Evolutionary conservation across 2,888 invertebrate genomes (phyloP), one percentile per base, ranked within the genome.

Genomic region (Chesias legatella): DNA sequence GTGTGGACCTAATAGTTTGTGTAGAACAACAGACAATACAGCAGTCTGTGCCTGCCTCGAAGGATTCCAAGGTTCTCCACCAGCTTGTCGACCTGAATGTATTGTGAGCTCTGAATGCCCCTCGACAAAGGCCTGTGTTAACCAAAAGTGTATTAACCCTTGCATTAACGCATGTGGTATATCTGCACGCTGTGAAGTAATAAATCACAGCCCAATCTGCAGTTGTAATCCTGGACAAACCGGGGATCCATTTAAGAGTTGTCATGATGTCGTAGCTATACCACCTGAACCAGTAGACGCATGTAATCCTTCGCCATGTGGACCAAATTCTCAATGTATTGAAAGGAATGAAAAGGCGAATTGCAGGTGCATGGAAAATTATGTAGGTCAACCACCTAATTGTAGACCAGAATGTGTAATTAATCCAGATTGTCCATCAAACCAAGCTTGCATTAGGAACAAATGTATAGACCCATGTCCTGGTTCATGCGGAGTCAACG

Each of bases 201-300:
- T 95, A 21, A 94, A 94, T 69, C 96, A 96, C 67, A 95, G 95
- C 68, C 96, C 96, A 7, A 93, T 95, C 43, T 96, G 96, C 68
- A 94, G 92, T 53, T 96, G 96, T 66, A 93, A 93, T 39, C 77
- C 90, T 10, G 93, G 92, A 10, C 92, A 93, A 73, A 91, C 92
- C 11, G 95, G 95, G 24, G 94, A 95, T 91, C 94, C 95, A 34
- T 94, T 95, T 79, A 91, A 92, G 67, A 91, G 92, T 55, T 94
- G 94, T 66, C 89, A 91, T 48, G 90, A 92, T 54, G 79, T 92
- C 32, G 43, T 73, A 7, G 50, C 60, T 70, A 43, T 52, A 42
- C 84, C 62, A 73, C 72, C 64, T 51, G 76, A 60, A 67, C 76
- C 63, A 57, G 76, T 56, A 54, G 81, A 61, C 79, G 94, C 94